Base-by-base conservation (phyloP, 1,140 invertebrate genomes). In the Microplitis demolitor region DNA sequence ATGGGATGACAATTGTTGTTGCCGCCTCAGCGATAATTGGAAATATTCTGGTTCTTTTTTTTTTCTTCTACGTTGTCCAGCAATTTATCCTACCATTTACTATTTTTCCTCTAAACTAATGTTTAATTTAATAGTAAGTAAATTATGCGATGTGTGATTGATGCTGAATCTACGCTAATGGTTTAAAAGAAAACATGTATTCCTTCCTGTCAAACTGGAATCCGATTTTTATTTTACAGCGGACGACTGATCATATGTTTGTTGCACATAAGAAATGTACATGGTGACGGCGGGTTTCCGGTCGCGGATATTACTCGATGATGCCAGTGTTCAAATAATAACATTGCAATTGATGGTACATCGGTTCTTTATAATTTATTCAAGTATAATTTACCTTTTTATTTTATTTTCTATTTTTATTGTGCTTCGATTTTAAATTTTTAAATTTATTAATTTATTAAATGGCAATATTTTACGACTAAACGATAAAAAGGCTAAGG, bases 291-390 rank as follows among this genome's bases (percentile, higher is more conserved):
- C 54, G 33, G 34, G 31, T 33, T 68, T 68, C 66, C 66, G 66
- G 33, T 68, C 66, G 51, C 4, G 14, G 66, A 35, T 24, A 24
- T 45, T 45, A 53, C 31, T 54, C n/a, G 31, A 54, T 53, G 53
- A 56, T 34, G 53, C 14, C 31, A 68, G 35, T 53, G 53, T 45
- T 6, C 9, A 56, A 24, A 33, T 61, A 37, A 69, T 62, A 56
- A 69, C 39, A 51, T 61, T 62, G 35, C 68, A 33, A 45, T 58
- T 54, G 34, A 35, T 24, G 14, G 13, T 33, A 37, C 45, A 72
- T 51, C 14, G 50, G 35, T 58, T 6, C 53, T 66, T 58, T 71
- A 75, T 77, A 63, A 61, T 75, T 77, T 74, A 77, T 77, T 77
- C 71, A 77, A 62, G 11, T 45, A 45, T 6, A 39, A 5, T 39